These are phyloP conservation scores for Mamestra configurata DNA, from an alignment of 1,140 invertebrate species.

Conservation along the genomic window DNA sequence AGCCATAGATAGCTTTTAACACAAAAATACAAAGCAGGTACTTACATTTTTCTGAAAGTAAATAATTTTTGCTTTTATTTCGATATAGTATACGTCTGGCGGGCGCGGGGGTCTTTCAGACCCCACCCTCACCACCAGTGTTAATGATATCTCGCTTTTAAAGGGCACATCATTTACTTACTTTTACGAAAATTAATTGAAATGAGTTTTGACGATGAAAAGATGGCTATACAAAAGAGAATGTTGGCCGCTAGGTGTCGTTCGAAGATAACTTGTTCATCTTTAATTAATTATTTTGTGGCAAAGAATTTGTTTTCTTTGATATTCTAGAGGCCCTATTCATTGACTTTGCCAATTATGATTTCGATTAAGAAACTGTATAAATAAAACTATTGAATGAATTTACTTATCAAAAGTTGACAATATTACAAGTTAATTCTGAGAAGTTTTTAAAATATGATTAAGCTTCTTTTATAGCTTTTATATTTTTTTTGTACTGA, in stretches of 20 bases:
- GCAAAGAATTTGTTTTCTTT: constrained; percentile 81
- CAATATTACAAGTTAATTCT: constrained; percentile 32
- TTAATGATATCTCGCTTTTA: constrained; percentile 87
- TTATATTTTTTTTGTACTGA: neutral
- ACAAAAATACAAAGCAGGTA: neutral
- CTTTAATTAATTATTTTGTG: constrained; percentile 86
- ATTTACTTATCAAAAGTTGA: constrained; percentile 48
- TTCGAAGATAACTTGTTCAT: constrained; percentile 84
- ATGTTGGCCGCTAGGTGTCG: constrained; percentile 83
- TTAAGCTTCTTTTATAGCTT: constrained; percentile 3
- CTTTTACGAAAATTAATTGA: constrained; percentile 87
- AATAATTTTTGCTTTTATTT: constrained; percentile 33
- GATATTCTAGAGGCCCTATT: constrained; percentile 74
- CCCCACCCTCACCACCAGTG: constrained; percentile 64
- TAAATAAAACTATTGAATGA: constrained; percentile 63
- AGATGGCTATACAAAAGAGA: constrained; percentile 83
- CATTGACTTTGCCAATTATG: constrained; percentile 75
- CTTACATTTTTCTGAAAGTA: neutral
- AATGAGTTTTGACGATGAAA: constrained; percentile 87
- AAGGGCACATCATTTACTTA: constrained; percentile 87
- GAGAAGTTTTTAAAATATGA: constrained; percentile 13
- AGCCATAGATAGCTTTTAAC: too few species aligned
- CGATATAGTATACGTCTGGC: constrained; percentile 47
- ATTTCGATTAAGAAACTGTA: constrained; percentile 78
- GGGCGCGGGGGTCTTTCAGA: neutral